These are phyloP conservation scores for Diadromus collaris DNA, from an alignment of 2,888 invertebrate species.

Conservation along the genomic window DNA sequence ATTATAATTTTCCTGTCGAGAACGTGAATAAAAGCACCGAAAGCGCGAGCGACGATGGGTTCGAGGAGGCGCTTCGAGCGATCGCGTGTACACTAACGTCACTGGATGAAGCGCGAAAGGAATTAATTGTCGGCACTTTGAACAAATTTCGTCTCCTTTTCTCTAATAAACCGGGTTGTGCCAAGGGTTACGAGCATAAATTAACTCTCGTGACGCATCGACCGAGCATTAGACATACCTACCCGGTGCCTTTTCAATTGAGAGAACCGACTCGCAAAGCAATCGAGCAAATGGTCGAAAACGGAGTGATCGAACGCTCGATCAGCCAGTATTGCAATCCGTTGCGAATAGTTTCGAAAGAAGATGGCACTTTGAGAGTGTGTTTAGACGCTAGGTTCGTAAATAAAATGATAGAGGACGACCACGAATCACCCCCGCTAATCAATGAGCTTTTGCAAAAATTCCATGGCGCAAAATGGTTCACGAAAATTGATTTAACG, in stretches of 20 bases:
- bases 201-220: not conserved
- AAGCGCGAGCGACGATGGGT: not conserved
- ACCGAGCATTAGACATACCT: conserved; percentile 2
- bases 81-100: not conserved
- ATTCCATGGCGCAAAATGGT: conserved; percentile 59
- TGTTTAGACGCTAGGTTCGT: not conserved
- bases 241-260: not conserved
- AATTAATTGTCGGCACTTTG: not conserved
- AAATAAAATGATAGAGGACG: conserved; percentile 3
- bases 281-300: not conserved
- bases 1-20: too few species aligned
- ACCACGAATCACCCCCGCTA: too few species aligned
- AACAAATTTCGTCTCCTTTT: not conserved
- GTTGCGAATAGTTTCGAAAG: not conserved
- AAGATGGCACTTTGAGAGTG: conserved; percentile 64
- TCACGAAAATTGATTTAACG: too few species aligned
- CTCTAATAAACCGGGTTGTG: not conserved
- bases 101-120: not conserved
- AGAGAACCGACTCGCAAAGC: not conserved
- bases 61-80: not conserved
- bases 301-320: not conserved
- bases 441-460: conserved; percentile 57
- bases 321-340: not conserved
- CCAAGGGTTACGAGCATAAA: not conserved
- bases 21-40: too few species aligned